These are phyloP conservation scores for Argyra leucocephala DNA, from an alignment of 2,888 invertebrate genomes.

Conservation along the genomic window DNA sequence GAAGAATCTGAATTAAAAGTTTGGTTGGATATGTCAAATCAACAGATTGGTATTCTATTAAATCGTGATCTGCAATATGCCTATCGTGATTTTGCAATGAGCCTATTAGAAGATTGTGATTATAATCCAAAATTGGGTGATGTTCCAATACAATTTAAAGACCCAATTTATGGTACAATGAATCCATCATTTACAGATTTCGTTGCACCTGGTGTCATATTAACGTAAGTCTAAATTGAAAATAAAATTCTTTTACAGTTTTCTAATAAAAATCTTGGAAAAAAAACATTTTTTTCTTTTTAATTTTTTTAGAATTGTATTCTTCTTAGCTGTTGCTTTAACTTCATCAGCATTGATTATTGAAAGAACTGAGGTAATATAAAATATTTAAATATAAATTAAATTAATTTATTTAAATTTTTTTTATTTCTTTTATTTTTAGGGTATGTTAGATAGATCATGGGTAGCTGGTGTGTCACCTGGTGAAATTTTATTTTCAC, in stretches of 20 bases:
- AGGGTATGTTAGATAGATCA: slow-evolving; percentile 78
- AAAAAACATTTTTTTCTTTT: slow-evolving; percentile 19
- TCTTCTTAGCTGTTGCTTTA: slow-evolving; percentile 89
- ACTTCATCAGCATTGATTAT: slow-evolving; percentile 87
- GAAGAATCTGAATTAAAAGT: slow-evolving; percentile 79
- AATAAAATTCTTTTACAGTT: too few relatives aligned
- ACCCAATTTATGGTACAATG: slow-evolving; percentile 79
- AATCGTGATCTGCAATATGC: slow-evolving; percentile 77
- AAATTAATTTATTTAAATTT: not conserved
- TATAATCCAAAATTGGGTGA: slow-evolving; percentile 79
- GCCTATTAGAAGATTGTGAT: slow-evolving; percentile 60
- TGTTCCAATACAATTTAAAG: slow-evolving; percentile 78
- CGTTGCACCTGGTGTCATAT: slow-evolving; percentile 89
- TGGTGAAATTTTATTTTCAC: slow-evolving; percentile 84
- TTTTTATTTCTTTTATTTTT: slow-evolving; percentile 14
- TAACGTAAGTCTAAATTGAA: slow-evolving; percentile 61
- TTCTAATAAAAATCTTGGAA: not conserved
- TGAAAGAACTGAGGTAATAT: slow-evolving; percentile 65
- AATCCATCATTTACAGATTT: slow-evolving; percentile 92
- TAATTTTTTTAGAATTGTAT: slow-evolving; percentile 66
- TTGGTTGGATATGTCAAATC: slow-evolving; percentile 91
- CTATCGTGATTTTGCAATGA: slow-evolving; percentile 74
- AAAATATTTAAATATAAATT: not conserved
- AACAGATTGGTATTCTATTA: slow-evolving; percentile 84
- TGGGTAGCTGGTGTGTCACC: slow-evolving; percentile 91